Conservation (phyloP, 2,113 vertebrate genomes). For the Urocolius indicus region DNA sequence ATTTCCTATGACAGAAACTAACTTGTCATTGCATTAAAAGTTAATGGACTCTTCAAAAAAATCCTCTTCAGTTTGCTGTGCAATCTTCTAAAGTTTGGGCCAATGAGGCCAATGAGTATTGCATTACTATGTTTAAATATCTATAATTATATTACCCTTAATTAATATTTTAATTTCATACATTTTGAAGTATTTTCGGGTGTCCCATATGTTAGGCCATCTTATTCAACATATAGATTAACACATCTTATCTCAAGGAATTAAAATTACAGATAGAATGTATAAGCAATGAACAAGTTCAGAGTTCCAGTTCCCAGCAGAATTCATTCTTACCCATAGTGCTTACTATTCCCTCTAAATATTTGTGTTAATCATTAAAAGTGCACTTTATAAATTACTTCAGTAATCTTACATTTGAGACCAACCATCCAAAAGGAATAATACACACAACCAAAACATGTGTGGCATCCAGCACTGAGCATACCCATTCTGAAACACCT, state of each 20-base stretch:
- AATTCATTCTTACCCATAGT: neutral
- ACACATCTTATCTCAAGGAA: neutral
- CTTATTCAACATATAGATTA: neutral
- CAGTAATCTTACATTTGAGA: neutral
- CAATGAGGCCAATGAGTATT: too few species aligned
- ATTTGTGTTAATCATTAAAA: neutral
- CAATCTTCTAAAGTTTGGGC: too few species aligned
- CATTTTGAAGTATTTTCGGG: neutral
- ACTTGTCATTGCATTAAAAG: too few species aligned
- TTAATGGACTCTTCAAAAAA: too few species aligned
- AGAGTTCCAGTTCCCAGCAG: neutral
- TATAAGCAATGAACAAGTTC: neutral
- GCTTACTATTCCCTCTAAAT: neutral
- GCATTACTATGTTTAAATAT: too few species aligned
- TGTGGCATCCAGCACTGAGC: fast-evolving
- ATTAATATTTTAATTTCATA: too few species aligned
- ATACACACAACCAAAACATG: neutral
- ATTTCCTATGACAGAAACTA: too few species aligned
- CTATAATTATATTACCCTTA: too few species aligned
- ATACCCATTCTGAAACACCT: neutral
- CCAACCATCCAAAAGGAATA: neutral
- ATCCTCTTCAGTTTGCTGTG: too few species aligned
- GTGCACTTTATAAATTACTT: neutral
- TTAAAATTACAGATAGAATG: neutral
- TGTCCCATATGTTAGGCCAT: neutral